These are phyloP conservation scores for Solenopsis fugax DNA, from an alignment of 1,140 invertebrate genomes.

Conservation along the genomic window DNA sequence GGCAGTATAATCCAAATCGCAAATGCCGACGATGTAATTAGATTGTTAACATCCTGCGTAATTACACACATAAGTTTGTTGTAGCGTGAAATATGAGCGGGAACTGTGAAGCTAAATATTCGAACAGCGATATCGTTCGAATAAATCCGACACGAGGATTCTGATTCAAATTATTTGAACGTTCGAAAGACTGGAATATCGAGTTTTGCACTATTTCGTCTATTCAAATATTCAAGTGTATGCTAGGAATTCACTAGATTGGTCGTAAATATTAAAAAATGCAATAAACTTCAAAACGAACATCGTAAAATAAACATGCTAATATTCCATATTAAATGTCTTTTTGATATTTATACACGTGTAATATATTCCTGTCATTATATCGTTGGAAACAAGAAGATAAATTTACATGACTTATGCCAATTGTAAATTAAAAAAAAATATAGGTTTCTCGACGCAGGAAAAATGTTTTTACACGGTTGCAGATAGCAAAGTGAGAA, in stretches of 20 bases:
- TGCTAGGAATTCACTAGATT: slow-evolving; percentile 6
- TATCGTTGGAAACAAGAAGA: background rate
- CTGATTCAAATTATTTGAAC: background rate
- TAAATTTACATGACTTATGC: background rate
- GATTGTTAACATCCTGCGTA: slow-evolving; percentile 16
- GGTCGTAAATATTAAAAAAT: slow-evolving; percentile 32
- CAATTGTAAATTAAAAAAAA: background rate
- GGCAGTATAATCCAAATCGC: slow-evolving; percentile 44
- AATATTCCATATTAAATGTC: background rate
- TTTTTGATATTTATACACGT: background rate
- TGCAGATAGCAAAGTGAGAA: background rate
- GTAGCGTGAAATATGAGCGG: slow-evolving; percentile 1
- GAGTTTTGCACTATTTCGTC: background rate
- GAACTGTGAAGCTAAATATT: slow-evolving; percentile 15
- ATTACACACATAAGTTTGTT: slow-evolving; percentile 15
- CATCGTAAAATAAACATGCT: slow-evolving; percentile 7
- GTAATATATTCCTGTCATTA: slow-evolving; percentile 5
- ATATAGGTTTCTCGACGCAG: background rate
- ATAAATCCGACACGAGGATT: background rate
- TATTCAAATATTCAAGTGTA: background rate
- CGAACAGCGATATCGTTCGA: background rate
- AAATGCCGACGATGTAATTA: slow-evolving; percentile 35
- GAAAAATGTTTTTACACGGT: background rate
- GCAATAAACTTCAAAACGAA: background rate
- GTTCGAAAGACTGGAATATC: background rate